Conservation (phyloP, 2,888 invertebrate genomes). For the Myopa testacea region DNA sequence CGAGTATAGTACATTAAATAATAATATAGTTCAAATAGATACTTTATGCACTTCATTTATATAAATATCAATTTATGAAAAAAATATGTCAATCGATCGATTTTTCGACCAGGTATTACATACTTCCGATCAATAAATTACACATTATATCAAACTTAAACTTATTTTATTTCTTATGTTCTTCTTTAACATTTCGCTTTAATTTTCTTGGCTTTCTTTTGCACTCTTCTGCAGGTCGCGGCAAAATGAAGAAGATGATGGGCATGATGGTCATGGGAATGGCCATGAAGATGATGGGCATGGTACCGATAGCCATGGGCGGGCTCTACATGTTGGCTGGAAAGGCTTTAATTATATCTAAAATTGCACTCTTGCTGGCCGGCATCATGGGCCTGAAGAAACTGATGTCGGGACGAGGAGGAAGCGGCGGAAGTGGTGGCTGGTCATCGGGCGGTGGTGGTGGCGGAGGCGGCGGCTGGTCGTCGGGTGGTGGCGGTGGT, state of each 20-base stretch:
- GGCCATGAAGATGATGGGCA: constrained; percentile 85
- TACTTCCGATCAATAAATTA: too few species aligned
- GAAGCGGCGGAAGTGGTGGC: constrained; percentile 70
- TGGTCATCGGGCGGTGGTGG: constrained; percentile 70
- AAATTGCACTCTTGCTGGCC: constrained; percentile 83
- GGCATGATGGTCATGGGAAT: constrained; percentile 91
- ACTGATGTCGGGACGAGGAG: constrained; percentile 77
- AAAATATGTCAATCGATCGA: too few species aligned
- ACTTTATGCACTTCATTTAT: too few species aligned
- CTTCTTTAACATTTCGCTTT: neutral
- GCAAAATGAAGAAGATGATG: constrained; percentile 93
- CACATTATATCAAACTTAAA: neutral
- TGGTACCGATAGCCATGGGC: constrained; percentile 84
- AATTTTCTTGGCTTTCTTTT: constrained; percentile 1
- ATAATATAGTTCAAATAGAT: too few species aligned
- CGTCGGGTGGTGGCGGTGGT: constrained; percentile 70
- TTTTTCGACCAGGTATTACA: too few species aligned
- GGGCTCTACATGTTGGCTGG: constrained; percentile 85
- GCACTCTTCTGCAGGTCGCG: constrained; percentile 73
- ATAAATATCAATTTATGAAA: too few species aligned
- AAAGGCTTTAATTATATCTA: constrained; percentile 84
- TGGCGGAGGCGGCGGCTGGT: constrained; percentile 65
- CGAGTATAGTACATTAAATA: too few species aligned
- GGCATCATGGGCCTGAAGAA: constrained; percentile 88
- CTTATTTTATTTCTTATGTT: neutral